phyloP scores from a whole-genome alignment of 2,113 vertebrate genomes.

The Poicephalus gulielmi region DNA sequence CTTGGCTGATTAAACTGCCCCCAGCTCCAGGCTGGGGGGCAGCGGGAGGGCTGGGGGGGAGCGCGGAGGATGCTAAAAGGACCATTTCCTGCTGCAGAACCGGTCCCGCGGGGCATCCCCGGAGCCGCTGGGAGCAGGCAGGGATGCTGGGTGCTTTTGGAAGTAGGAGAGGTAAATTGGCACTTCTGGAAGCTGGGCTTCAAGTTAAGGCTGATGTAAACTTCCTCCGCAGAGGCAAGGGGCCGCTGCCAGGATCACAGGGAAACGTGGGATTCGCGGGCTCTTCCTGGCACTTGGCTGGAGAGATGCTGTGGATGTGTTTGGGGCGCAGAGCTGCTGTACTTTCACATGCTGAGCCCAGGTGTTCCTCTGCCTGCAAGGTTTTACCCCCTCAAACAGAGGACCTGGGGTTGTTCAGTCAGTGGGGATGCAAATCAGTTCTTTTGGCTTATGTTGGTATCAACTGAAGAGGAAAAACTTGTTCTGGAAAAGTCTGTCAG shows the following conservation, averaged over 20 bases:
- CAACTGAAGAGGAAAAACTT: constrained; percentile 53
- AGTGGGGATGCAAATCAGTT: background rate
- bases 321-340: background rate
- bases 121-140: background rate
- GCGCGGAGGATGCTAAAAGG: background rate
- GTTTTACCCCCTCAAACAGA: background rate
- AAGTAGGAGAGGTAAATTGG: background rate
- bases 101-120: background rate
- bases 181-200: background rate
- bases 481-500: constrained; percentile 46
- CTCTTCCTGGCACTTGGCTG: background rate
- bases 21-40: constrained; percentile 58
- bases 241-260: background rate
- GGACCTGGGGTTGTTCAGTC: background rate
- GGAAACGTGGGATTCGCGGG: rapidly evolving
- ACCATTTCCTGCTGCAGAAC: background rate
- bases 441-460: background rate
- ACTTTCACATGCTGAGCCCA: background rate
- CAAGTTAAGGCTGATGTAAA: background rate
- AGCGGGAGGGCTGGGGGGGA: background rate
- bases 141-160: background rate
- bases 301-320: background rate
- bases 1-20: constrained; percentile 75
- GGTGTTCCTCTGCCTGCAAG: background rate
- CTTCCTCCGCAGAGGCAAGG: background rate